Base-by-base conservation (phyloP, 2,797 vertebrate species). In the Trachops cirrhosus region DNA sequence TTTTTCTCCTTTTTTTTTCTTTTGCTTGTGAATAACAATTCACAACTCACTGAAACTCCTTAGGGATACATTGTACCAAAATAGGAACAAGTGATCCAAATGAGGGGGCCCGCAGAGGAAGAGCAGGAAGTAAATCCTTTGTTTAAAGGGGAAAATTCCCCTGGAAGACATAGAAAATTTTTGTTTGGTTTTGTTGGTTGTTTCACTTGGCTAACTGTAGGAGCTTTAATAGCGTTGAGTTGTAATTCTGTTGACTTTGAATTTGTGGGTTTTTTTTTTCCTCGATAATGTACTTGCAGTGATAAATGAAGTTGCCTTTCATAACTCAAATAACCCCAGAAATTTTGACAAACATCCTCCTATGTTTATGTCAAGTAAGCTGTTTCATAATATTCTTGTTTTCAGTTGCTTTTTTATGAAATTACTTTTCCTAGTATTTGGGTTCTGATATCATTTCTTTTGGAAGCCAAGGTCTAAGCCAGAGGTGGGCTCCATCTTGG, bases 21-120 rank as follows among this genome's bases (percentile, higher is more conserved):
- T 77, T 91, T 86, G 50, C 86, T 96, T 73, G 70, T 91, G 71
- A 96, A 86, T 86, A 95, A 94, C 95, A 62, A 9, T 96, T 95
- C 83, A 91, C 44, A 94, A 91, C 85, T 98, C 70, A 4, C 73
- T 96, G 83, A 97, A 98, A 93, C 90, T 95, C 89, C 96, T 96
- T 67, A 82, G 94, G 95, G 95, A 96, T 95, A 93, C 62, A 41
- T 83, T 97, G 92, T 97, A 93, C 91, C 95, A 22, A 94, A 96
- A 97, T 92, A 95, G 92, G 64, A 96, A 95, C 95, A 93, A 89
- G 80, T 89, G 91, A 91, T 92, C 86, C 62, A n/a, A 88, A 91
- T 57, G 89, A 94, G 46, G 59, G 64, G 62, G 26, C 70, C 54
- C 22, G 12, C 79, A 41, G 16, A 88, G 41, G 62, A 94, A 86